phyloP scores from a whole-genome alignment of 2,888 invertebrate species.

The Hypolimnas misippus region DNA sequence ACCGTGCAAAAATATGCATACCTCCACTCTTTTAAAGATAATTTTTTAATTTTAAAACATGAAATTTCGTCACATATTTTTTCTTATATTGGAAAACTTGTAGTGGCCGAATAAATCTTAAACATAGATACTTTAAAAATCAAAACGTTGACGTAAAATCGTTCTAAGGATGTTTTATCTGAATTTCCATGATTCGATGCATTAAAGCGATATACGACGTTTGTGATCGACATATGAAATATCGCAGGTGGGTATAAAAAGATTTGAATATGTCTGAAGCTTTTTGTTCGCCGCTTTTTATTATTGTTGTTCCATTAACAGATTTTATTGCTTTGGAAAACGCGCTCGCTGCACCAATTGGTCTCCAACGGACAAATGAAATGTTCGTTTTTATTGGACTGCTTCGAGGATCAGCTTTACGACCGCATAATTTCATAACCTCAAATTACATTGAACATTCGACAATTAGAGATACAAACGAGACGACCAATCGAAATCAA shows the following conservation, averaged over 20 bases:
- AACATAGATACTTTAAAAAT: too few species aligned
- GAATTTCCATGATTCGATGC: constrained; percentile 39
- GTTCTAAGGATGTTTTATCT: constrained; percentile 6
- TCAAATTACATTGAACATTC: constrained; percentile 51
- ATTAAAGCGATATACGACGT: constrained; percentile 53
- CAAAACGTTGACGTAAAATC: not conserved
- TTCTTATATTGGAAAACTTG: not conserved
- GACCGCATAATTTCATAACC: constrained; percentile 58
- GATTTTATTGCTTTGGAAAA: constrained; percentile 65
- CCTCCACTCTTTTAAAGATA: constrained; percentile 11
- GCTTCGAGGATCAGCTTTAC: constrained; percentile 58
- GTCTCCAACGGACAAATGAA: constrained; percentile 62
- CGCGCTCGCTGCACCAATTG: constrained; percentile 70
- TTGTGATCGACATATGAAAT: constrained; percentile 57
- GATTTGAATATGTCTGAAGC: constrained; percentile 62
- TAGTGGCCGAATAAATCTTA: too few species aligned
- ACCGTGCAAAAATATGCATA: constrained; percentile 14
- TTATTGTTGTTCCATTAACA: constrained; percentile 75
- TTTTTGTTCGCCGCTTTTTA: constrained; percentile 67
- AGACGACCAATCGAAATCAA: not conserved
- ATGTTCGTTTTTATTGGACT: constrained; percentile 62
- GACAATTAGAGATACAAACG: constrained; percentile 52
- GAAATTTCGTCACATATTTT: too few species aligned
- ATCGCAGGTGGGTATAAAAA: constrained; percentile 57
- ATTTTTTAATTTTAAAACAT: not conserved